Conservation (phyloP, 1,140 invertebrate genomes). For the Macrobrachium rosenbergii region DNA sequence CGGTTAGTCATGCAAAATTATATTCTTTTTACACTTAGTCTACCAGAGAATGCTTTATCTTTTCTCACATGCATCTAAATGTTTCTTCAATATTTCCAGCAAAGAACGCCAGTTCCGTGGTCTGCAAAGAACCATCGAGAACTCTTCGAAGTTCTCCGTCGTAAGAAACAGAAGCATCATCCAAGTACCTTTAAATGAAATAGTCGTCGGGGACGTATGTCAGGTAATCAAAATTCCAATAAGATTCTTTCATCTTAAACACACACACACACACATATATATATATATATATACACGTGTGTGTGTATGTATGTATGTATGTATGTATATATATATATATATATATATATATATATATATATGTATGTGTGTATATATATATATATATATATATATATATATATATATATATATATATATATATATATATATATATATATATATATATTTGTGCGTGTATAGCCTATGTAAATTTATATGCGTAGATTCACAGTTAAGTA, state of each 20-base stretch:
- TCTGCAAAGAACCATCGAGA: conserved; percentile 43
- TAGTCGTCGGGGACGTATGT: conserved; percentile 68
- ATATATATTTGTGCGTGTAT: no score
- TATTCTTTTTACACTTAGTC: no score
- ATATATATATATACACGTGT: no score
- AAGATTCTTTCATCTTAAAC: neutral
- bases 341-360: conserved; percentile 4
- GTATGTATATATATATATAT: neutral
- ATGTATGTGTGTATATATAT: neutral
- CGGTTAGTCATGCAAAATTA: no score
- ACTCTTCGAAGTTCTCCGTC: conserved; percentile 42
- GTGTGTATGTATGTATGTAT: no score
- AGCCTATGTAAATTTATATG: no score
- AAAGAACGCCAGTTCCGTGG: conserved; percentile 62
- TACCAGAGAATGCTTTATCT: neutral
- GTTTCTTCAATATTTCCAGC: neutral
- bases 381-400: neutral
- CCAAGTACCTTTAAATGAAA: conserved; percentile 63
- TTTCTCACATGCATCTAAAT: neutral
- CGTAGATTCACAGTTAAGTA: no score
- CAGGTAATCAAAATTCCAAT: conserved; percentile 15
- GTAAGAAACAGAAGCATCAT: conserved; percentile 54
- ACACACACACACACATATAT: no score
- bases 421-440: neutral
- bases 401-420: neutral